Evolutionary conservation across 1,140 invertebrate species (phyloP), one percentile per base, ranked within the genome.

Genomic region (Eupristina koningsbergeri): DNA sequence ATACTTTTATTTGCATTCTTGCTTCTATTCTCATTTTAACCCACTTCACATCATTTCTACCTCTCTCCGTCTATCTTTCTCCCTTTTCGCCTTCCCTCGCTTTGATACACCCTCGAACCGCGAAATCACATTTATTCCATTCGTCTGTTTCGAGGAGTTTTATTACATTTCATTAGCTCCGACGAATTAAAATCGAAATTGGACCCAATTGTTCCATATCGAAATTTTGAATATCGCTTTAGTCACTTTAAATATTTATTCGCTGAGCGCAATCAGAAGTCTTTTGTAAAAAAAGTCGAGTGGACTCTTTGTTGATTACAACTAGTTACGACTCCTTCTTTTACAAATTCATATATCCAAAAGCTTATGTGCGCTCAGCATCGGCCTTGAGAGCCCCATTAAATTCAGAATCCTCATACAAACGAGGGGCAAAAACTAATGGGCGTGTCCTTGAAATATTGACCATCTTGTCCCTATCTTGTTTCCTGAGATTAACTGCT

Each of bases 101-200:
- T 36, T 36, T 39, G 34, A 19, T 39, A 39, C 34, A 69, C 67
- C 31, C 36, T 34, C 45, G 50, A 75, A 29, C 50, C 19, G 36
- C 19, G 36, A 77, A 63, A 63, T 61, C 75, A 36, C 31, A 77
- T 77, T 63, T 63, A 61, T 77, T 31, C 53, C 34, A 61, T 26
- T 34, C 50, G 29, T 77, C 19, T 15, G 58, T 63, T 39, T 39
- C 75, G 19, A 39, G 31, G 15, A 41, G 58, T 22, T 63, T 77
- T 77, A 61, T 77, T 77, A 39, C 75, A 77, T 61, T 78, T 78
- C 34, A 64, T 78, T 78, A 41, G n/a, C 50, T 26, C 50, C 31
- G 0, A 29, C 26, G 29, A 47, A 47, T 53, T 41, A 47, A 77
- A 61, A 58, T 77, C 53, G 76, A 78, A 63, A 63, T 78, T 45